Evolutionary conservation across 2,113 vertebrate species (phyloP).

Genomic region (Pandion haliaetus): DNA sequence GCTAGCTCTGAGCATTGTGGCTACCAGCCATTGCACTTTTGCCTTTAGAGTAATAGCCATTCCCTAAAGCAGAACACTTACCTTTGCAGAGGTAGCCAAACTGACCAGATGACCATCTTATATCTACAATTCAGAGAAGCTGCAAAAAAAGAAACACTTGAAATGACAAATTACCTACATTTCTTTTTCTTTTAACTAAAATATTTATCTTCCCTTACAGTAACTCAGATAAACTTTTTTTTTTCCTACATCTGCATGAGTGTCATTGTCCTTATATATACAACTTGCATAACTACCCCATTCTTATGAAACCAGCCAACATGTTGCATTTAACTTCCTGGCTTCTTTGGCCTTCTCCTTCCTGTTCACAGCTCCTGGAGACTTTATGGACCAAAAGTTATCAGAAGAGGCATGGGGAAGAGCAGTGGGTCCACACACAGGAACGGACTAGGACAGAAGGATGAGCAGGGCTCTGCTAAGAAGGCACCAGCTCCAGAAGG

Average conservation of each 20-base stretch:
- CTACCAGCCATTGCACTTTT: neutral
- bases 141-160: neutral
- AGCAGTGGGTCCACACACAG: neutral
- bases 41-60: neutral
- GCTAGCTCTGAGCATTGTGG: neutral
- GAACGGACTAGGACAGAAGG: neutral
- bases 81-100: neutral
- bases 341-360: neutral
- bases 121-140: neutral
- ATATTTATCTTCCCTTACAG: neutral
- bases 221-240: neutral
- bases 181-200: neutral
- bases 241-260: neutral
- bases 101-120: neutral
- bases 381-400: neutral
- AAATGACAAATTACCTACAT: neutral
- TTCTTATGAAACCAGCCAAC: neutral
- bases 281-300: neutral
- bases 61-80: neutral
- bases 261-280: neutral
- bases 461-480: neutral
- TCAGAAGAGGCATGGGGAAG: neutral
- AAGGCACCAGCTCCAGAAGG: neutral
- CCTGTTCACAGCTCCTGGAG: neutral
- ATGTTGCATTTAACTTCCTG: neutral